Evolutionary conservation across 2,113 vertebrate genomes (phyloP).

Genomic region (Bostrychus sinensis): DNA sequence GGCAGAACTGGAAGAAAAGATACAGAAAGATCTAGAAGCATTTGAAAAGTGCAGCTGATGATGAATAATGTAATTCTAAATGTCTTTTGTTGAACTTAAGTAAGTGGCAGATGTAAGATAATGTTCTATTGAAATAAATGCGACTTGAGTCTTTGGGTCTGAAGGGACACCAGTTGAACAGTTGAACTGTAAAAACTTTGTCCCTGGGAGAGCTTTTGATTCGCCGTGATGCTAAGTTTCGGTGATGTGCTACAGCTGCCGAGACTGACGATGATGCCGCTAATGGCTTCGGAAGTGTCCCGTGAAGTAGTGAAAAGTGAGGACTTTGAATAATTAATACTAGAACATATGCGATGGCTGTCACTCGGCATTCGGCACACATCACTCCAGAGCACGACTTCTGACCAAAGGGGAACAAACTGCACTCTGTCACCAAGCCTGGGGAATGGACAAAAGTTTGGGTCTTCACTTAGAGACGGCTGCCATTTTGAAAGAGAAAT

Average conservation of each 20-base stretch:
- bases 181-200: conserved; percentile 36
- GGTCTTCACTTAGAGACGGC: background rate
- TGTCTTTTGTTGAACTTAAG: conserved; percentile 34
- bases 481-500: no score
- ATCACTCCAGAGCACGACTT: conserved; percentile 54
- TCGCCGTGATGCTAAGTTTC: conserved; percentile 52
- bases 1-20: background rate
- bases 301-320: conserved; percentile 65
- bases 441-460: conserved; percentile 20
- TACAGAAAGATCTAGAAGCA: background rate
- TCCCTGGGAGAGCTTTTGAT: conserved; percentile 21
- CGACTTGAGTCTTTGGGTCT: conserved; percentile 45
- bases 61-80: conserved; percentile 41
- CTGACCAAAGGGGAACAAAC: conserved; percentile 18
- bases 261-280: conserved; percentile 31
- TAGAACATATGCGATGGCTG: conserved; percentile 58
- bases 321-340: conserved; percentile 72
- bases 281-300: conserved; percentile 70
- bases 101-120: conserved; percentile 29
- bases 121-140: conserved; percentile 37
- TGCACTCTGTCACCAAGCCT: background rate
- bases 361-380: conserved; percentile 49
- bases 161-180: conserved; percentile 37
- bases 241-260: conserved; percentile 68
- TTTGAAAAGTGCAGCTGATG: background rate